Percentiles rank a stretch among this genome's conserved stretches.
These are phyloP conservation scores for Diabrotica virgifera DNA, from an alignment of 1,140 invertebrate genomes.

Conservation along the genomic window DNA sequence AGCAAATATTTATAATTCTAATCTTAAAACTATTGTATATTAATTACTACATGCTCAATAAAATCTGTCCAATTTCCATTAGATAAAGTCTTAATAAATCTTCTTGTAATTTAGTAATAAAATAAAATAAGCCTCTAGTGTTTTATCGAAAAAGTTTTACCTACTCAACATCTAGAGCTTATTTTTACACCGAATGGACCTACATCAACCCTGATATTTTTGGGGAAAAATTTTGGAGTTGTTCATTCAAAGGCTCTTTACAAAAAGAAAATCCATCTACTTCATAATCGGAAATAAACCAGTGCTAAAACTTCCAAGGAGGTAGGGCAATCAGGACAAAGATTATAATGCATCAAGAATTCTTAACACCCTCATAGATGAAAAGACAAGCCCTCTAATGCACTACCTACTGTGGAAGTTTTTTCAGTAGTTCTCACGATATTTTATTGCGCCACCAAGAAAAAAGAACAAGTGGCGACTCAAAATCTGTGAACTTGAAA, in stretches of 20 bases:
- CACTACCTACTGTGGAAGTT: constrained; percentile 36
- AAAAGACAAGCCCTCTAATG: constrained; percentile 38
- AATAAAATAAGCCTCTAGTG: constrained; percentile 15
- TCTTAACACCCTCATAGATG: constrained; percentile 46
- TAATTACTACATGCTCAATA: no score
- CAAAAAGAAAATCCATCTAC: constrained; percentile 15
- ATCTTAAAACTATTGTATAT: no score
- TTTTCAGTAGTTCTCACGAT: constrained; percentile 54
- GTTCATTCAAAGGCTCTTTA: constrained; percentile 22
- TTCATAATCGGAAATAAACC: constrained; percentile 14
- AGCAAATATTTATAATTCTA: no score
- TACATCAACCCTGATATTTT: constrained; percentile 28
- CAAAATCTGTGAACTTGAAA: constrained; percentile 52
- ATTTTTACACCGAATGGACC: constrained; percentile 30
- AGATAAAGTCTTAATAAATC: no score
- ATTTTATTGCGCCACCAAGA: constrained; percentile 68
- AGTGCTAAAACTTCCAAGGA: constrained; percentile 23
- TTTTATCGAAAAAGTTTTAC: constrained; percentile 7
- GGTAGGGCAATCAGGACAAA: constrained; percentile 19
- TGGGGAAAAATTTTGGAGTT: constrained; percentile 22
- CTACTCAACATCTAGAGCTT: constrained; percentile 14
- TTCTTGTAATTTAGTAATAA: constrained; percentile 3
- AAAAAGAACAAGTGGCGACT: constrained; percentile 58
- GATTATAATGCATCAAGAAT: constrained; percentile 14
- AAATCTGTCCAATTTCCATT: no score